These are phyloP conservation scores for Xestoiulus laeticollis DNA, from an alignment of 2,888 invertebrate species.

Conservation along the genomic window DNA sequence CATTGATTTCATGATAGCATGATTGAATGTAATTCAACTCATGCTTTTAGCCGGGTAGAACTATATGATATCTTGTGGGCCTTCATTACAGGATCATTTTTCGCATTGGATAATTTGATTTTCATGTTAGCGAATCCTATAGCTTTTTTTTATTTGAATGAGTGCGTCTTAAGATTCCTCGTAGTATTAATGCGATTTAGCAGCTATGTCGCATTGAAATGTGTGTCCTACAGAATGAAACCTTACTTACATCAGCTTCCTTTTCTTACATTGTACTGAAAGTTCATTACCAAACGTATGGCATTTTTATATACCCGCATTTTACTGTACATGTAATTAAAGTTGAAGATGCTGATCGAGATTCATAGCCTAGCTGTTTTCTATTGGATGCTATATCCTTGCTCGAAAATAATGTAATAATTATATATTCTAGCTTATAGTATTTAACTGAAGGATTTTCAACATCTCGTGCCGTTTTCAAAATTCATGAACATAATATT, in stretches of 20 bases:
- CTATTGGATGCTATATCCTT: too few relatives aligned
- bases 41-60: not conserved
- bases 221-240: not conserved
- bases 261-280: too few relatives aligned
- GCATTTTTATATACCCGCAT: too few relatives aligned
- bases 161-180: not conserved
- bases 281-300: too few relatives aligned
- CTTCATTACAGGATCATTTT: slow-evolving; percentile 5
- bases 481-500: too few relatives aligned
- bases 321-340: too few relatives aligned
- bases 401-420: too few relatives aligned
- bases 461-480: too few relatives aligned
- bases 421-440: too few relatives aligned
- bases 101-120: slow-evolving; percentile 7
- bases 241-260: not conserved
- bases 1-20: slow-evolving; percentile 16
- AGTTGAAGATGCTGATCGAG: too few relatives aligned
- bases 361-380: too few relatives aligned
- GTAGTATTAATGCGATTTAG: not conserved
- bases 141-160: not conserved
- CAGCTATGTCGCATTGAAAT: not conserved
- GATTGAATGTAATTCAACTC: not conserved
- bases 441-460: too few relatives aligned
- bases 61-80: not conserved
- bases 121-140: not conserved